A percentile compares a stretch with the other conserved stretches of the same genome.
Evolutionary conservation across 2,888 invertebrate species (phyloP).

Genomic region (Acanthosepion esculentum): DNA sequence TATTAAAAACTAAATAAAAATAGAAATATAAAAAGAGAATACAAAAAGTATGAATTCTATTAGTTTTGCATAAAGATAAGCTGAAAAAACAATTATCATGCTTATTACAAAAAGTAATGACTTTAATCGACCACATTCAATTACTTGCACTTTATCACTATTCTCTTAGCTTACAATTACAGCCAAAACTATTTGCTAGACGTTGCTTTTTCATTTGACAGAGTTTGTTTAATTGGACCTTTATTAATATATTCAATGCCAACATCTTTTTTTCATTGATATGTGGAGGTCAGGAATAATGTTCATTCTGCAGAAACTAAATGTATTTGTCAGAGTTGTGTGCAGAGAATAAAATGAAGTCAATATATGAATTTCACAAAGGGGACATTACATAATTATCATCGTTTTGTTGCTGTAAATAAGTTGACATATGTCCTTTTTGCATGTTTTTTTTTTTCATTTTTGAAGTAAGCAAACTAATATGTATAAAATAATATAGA

Average conservation of each 20-base stretch:
- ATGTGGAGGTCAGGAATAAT: too few species aligned
- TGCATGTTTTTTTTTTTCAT: too few species aligned
- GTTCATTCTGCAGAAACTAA: too few species aligned
- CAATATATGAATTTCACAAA: too few species aligned
- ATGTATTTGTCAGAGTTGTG: too few species aligned
- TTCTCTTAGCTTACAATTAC: neutral
- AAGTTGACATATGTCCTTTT: too few species aligned
- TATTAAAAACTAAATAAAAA: neutral
- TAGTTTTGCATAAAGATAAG: neutral
- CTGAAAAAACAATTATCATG: neutral
- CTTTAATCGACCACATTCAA: neutral
- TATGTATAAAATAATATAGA: too few species aligned
- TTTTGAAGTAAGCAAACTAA: too few species aligned
- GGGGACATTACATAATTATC: too few species aligned
- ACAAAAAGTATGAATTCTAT: neutral
- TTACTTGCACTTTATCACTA: neutral
- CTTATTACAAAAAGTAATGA: neutral
- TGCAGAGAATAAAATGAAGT: too few species aligned
- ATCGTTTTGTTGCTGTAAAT: too few species aligned
- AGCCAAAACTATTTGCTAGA: neutral
- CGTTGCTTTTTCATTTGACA: neutral
- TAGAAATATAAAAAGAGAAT: neutral
- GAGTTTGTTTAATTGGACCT: neutral
- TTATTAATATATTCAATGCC: neutral
- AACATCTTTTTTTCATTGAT: neutral